These are phyloP conservation scores for Struthio camelus DNA, from an alignment of 2,113 vertebrate species.

Conservation along the genomic window DNA sequence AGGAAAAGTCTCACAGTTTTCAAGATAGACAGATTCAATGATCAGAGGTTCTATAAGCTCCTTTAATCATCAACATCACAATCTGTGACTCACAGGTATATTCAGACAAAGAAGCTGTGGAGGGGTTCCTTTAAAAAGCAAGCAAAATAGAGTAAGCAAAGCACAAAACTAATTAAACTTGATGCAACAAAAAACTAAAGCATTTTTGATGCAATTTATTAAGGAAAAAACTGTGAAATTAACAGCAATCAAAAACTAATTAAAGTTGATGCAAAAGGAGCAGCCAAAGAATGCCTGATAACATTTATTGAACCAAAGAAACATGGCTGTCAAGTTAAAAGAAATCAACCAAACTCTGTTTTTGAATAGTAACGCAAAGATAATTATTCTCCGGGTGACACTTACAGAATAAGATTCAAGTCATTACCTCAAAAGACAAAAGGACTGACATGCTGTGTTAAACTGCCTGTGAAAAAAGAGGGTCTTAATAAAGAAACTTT, in stretches of 20 bases:
- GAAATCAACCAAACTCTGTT: conserved; percentile 71
- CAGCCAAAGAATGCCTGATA: conserved; percentile 80
- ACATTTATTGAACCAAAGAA: conserved; percentile 78
- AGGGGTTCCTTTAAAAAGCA: conserved; percentile 48
- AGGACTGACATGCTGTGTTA: conserved; percentile 57
- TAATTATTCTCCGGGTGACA: conserved; percentile 71
- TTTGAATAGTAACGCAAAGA: conserved; percentile 67
- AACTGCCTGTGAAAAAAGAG: conserved; percentile 54
- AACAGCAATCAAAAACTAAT: conserved; percentile 85
- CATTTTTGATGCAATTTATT: conserved; percentile 79
- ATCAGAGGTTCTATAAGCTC: not conserved
- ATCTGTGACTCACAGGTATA: conserved; percentile 29
- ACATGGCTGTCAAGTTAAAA: conserved; percentile 76
- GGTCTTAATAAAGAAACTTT: conserved; percentile 53
- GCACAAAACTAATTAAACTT: conserved; percentile 81
- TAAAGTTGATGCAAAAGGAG: conserved; percentile 79
- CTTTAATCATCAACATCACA: conserved; percentile 16
- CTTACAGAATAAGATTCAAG: conserved; percentile 72
- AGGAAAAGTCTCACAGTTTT: not conserved
- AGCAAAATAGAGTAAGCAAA: conserved; percentile 71
- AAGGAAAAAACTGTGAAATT: conserved; percentile 84
- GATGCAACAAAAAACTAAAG: conserved; percentile 73
- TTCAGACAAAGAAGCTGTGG: conserved; percentile 49
- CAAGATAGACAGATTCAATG: not conserved
- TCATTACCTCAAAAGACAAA: conserved; percentile 75